Evolutionary conservation across 2,113 vertebrate genomes (phyloP), one percentile per base, ranked within the genome.

Genomic region (Myiopsitta monachus): DNA sequence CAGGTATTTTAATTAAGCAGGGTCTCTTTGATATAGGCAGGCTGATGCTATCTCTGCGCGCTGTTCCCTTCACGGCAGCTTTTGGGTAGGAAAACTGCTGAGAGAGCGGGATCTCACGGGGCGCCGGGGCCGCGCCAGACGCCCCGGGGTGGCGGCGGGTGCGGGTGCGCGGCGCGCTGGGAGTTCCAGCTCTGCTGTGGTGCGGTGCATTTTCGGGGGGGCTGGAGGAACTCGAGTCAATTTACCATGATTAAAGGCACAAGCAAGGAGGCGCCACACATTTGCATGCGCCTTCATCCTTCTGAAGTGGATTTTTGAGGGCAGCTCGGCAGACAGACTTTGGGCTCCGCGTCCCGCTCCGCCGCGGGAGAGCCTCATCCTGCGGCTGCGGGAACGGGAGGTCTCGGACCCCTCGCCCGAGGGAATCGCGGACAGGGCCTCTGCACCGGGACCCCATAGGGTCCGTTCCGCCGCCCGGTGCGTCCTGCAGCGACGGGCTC

Each of bases 221-320:
- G 90, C 96, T 39, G 90, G 28, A 95, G 95, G 90, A 96, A 68
- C 66, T 61, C n/a, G 61, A 94, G 73, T 72, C 93, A 87, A 95
- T 96, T 95, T 96, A 84, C 90, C 55, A 84, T 95, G 95, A 96
- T 96, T 96, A 96, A 96, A 96, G 95, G 90, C 93, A 67, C 69
- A 89, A 92, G 95, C 96, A 66, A 57, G 68, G 92, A 96, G 95
- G 87, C 96, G 95, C 96, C 96, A 55, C 38, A 11, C 28, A 96
- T 96, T 96, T 94, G 93, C 92, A 95, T 94, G 92, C 9, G 77
- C 95, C 96, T 96, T 96, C 96, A 96, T 96, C 93, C 95, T 92
- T 44, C 55, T 46, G 64, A 92, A 95, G 87, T 92, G 89, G 83
- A 95, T 94, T 94, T 96, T 91, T 96, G 96, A 87, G 94, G 90